phyloP scores from a whole-genome alignment of 2,797 vertebrate species.

The Lateolabrax maculatus region DNA sequence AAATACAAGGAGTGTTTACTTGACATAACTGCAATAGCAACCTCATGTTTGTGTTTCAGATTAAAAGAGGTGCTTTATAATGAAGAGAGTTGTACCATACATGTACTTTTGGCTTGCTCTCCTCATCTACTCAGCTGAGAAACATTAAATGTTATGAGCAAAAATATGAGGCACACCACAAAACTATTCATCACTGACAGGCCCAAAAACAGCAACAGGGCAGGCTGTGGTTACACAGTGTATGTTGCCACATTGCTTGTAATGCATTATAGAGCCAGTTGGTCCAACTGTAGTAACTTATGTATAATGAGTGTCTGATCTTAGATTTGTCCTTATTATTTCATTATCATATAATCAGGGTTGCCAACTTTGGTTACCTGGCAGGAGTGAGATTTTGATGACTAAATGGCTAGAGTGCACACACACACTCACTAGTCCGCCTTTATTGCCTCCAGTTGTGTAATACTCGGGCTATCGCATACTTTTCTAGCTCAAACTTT shows the following conservation, averaged over 20 bases:
- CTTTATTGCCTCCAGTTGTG: no score
- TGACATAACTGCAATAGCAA: background rate
- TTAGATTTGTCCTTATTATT: background rate
- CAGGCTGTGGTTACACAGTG: background rate
- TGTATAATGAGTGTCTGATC: no score
- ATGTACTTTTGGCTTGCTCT: background rate
- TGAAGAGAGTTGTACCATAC: background rate
- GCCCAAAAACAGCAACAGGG: conserved; percentile 36
- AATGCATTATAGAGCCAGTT: no score
- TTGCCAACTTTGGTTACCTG: no score
- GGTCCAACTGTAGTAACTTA: no score
- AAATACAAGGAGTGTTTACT: background rate
- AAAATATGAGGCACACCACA: conserved; percentile 34
- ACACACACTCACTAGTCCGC: no score
- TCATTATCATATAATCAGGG: background rate
- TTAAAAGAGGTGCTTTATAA: background rate
- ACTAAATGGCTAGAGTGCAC: no score
- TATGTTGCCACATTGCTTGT: conserved; percentile 22
- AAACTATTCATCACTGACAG: conserved; percentile 45
- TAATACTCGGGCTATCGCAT: no score
- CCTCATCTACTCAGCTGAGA: background rate
- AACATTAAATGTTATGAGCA: conserved; percentile 37
- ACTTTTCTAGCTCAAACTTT: no score
- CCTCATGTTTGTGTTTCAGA: background rate
- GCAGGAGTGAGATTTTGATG: no score